These are phyloP conservation scores for Amblyjoppa proteus DNA, from an alignment of 2,888 invertebrate genomes.

Conservation along the genomic window DNA sequence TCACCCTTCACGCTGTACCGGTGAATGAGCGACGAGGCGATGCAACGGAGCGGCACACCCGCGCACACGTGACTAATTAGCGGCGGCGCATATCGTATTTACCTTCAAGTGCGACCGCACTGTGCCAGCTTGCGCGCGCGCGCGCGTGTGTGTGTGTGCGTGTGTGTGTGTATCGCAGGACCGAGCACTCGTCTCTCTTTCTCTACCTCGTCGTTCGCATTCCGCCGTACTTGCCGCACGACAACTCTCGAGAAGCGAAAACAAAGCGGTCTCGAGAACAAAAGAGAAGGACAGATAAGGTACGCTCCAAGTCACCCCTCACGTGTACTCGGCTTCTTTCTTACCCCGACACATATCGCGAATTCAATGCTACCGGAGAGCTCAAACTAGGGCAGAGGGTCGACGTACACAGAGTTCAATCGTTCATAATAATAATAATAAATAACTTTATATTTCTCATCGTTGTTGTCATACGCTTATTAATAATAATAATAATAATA, in stretches of 20 bases:
- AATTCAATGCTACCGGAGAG: conserved; percentile 33
- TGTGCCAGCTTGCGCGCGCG: not conserved
- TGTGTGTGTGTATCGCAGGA: conserved; percentile 12
- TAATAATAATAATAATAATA: too few relatives aligned
- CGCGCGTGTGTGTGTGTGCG: conserved; percentile 9
- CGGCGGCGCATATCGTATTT: conserved; percentile 61
- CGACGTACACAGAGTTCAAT: not conserved
- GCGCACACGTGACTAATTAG: conserved; percentile 64
- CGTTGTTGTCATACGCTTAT: too few relatives aligned
- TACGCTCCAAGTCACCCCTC: conserved; percentile 41
- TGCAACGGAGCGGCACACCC: conserved; percentile 16
- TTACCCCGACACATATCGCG: conserved; percentile 48
- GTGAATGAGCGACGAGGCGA: conserved; percentile 39
- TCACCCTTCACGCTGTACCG: conserved; percentile 16
- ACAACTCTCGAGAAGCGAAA: conserved; percentile 51
- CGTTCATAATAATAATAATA: not conserved
- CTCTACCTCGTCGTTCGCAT: not conserved
- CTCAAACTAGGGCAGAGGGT: not conserved
- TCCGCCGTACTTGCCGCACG: conserved; percentile 19
- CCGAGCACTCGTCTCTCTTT: conserved; percentile 1
- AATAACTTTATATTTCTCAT: too few relatives aligned
- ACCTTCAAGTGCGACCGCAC: conserved; percentile 49
- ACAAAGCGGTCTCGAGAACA: conserved; percentile 61
- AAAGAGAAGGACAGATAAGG: conserved; percentile 57
- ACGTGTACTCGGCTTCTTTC: conserved; percentile 28